Evolutionary conservation across 2,113 vertebrate genomes (phyloP).

Genomic region (Suricata suricatta): DNA sequence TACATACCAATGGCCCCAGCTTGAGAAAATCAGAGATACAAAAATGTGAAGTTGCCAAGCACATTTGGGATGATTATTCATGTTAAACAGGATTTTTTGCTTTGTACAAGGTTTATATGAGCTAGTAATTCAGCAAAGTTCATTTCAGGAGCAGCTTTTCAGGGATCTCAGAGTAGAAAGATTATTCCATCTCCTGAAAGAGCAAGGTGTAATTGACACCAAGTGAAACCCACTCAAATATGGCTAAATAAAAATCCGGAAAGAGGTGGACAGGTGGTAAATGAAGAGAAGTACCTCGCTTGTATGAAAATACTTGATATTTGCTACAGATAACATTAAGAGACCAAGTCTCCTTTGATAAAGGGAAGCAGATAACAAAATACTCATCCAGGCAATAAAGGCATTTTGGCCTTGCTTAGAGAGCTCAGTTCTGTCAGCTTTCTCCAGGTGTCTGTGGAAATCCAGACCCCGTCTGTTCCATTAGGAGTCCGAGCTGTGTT

Average conservation of each 20-base stretch:
- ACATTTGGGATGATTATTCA: background rate
- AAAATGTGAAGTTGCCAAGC: background rate
- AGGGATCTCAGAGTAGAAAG: background rate
- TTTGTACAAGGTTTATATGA: background rate
- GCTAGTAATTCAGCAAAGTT: background rate
- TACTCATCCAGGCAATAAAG: background rate
- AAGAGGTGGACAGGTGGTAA: background rate
- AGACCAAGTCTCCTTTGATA: background rate
- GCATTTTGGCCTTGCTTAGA: background rate
- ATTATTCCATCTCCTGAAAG: background rate
- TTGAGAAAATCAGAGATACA: background rate
- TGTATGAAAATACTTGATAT: background rate
- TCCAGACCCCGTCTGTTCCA: background rate
- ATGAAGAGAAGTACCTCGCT: background rate
- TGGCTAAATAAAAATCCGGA: background rate
- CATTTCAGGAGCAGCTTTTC: background rate
- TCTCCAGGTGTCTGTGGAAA: background rate
- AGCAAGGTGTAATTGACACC: background rate
- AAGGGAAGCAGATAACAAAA: background rate
- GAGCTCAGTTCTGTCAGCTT: background rate
- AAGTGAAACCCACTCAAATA: constrained; percentile 28
- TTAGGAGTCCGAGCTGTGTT: background rate
- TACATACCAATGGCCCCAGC: background rate
- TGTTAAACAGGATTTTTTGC: background rate
- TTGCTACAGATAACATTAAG: background rate